Percentiles rank a stretch among this genome's conserved stretches.
These are phyloP conservation scores for Drosophila kanekoi DNA, from an alignment of 2,888 invertebrate genomes.

Conservation along the genomic window DNA sequence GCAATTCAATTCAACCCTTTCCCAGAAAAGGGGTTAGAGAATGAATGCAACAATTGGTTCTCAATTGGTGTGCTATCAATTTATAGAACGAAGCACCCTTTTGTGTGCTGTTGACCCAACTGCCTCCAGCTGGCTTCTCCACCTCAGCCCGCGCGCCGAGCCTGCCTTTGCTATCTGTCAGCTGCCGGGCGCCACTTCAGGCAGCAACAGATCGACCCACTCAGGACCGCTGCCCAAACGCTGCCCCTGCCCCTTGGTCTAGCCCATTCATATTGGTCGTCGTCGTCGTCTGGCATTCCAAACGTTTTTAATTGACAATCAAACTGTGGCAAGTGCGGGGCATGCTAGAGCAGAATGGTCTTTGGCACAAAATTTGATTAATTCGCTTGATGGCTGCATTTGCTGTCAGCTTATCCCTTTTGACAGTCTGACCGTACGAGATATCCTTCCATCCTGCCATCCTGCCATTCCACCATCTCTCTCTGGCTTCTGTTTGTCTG, in stretches of 20 bases:
- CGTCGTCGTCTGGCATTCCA: constrained; percentile 35
- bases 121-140: neutral
- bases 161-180: constrained; percentile 14
- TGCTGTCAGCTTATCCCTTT: constrained; percentile 65
- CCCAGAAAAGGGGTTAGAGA: constrained; percentile 12
- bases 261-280: constrained; percentile 52
- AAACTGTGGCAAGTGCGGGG: constrained; percentile 40
- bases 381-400: constrained; percentile 65
- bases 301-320: constrained; percentile 73
- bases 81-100: constrained; percentile 44
- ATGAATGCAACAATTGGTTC: constrained; percentile 67
- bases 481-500: constrained; percentile 4
- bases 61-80: constrained; percentile 45
- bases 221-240: too few relatives aligned
- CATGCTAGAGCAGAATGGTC: neutral
- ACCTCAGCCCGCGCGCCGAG: neutral
- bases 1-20: constrained; percentile 60
- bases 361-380: constrained; percentile 67
- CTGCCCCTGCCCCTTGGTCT: too few relatives aligned
- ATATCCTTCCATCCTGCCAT: constrained; percentile 24
- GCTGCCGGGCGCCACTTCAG: constrained; percentile 21
- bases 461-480: neutral
- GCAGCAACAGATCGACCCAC: constrained; percentile 44
- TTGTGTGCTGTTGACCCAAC: constrained; percentile 27
- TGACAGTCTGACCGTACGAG: constrained; percentile 31